A percentile compares a stretch with the other conserved stretches of the same genome.
phyloP scores from a whole-genome alignment of 2,113 vertebrate species.

The Paralichthys olivaceus region DNA sequence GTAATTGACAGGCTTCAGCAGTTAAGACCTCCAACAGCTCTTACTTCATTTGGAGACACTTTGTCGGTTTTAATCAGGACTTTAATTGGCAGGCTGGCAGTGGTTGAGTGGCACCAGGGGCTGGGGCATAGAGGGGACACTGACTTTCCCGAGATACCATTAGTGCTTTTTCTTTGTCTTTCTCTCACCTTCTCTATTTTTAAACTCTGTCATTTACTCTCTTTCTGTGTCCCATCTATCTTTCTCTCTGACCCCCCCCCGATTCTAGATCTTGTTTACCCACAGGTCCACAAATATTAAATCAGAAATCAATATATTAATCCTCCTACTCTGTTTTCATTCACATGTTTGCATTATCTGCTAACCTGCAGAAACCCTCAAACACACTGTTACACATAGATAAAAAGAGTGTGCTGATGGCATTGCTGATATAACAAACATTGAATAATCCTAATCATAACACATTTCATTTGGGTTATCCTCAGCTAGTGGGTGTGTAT shows the following conservation, averaged over 20 bases:
- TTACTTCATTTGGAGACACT: slow-evolving; percentile 86
- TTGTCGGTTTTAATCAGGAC: slow-evolving; percentile 86
- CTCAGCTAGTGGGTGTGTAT: slow-evolving; percentile 17
- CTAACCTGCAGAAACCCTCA: slow-evolving; percentile 33
- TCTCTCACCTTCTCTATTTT: background rate
- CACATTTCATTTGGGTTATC: slow-evolving; percentile 35
- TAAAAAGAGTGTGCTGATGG: slow-evolving; percentile 59
- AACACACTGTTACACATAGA: slow-evolving; percentile 45
- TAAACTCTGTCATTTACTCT: background rate
- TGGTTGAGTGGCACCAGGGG: slow-evolving; percentile 75
- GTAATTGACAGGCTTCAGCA: slow-evolving; percentile 83
- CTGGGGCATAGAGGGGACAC: slow-evolving; percentile 64
- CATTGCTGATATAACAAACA: slow-evolving; percentile 56
- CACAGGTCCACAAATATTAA: slow-evolving; percentile 21
- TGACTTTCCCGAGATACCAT: slow-evolving; percentile 63
- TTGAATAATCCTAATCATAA: slow-evolving; percentile 34
- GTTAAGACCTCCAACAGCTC: slow-evolving; percentile 80
- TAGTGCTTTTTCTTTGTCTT: slow-evolving; percentile 17
- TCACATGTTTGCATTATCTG: slow-evolving; percentile 39
- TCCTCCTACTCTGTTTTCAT: slow-evolving; percentile 26
- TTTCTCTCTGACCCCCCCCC: background rate
- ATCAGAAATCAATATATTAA: slow-evolving; percentile 45
- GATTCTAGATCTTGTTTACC: slow-evolving; percentile 8
- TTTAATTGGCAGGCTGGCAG: slow-evolving; percentile 84
- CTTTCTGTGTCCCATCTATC: background rate